phyloP scores from a whole-genome alignment of 92 coral and sea anemone genomes.

The Porites cylindrica region DNA sequence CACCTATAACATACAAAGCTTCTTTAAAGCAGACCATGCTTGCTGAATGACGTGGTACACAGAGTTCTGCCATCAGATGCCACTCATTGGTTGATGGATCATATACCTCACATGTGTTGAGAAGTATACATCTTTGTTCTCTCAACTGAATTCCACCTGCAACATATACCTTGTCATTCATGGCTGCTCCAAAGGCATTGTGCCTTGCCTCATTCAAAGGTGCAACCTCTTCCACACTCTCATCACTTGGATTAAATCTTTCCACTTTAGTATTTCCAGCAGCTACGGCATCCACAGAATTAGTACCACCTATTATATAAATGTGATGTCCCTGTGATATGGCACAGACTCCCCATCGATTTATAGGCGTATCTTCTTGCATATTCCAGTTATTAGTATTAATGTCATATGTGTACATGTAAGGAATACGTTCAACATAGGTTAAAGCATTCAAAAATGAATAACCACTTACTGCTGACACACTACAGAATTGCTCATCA shows the following conservation, averaged over 20 bases:
- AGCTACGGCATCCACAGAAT: not conserved
- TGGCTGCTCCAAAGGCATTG: slow-evolving; percentile 56
- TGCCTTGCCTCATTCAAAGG: slow-evolving; percentile 67
- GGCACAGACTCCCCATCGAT: slow-evolving; percentile 66
- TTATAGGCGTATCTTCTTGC: slow-evolving; percentile 17
- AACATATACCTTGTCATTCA: slow-evolving; percentile 67
- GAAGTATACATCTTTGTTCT: slow-evolving; percentile 1
- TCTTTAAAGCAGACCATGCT: slow-evolving; percentile 70
- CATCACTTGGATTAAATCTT: slow-evolving; percentile 51
- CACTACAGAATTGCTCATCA: slow-evolving; percentile 17
- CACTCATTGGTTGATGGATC: slow-evolving; percentile 67
- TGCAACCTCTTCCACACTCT: slow-evolving; percentile 57
- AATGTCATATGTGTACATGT: slow-evolving; percentile 56
- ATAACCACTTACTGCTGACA: slow-evolving; percentile 46
- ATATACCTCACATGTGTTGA: slow-evolving; percentile 71
- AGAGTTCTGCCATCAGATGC: slow-evolving; percentile 69
- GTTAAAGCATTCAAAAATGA: slow-evolving; percentile 34
- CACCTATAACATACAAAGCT: slow-evolving; percentile 73
- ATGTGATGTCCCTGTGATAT: slow-evolving; percentile 55
- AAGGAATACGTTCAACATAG: not conserved
- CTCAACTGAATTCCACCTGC: slow-evolving; percentile 48
- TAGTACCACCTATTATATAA: slow-evolving; percentile 64
- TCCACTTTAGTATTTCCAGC: slow-evolving; percentile 11
- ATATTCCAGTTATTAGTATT: slow-evolving; percentile 52
- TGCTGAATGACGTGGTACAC: slow-evolving; percentile 63